These are phyloP conservation scores for Opisthocomus hoazin DNA, from an alignment of 2,113 vertebrate genomes.

Conservation along the genomic window DNA sequence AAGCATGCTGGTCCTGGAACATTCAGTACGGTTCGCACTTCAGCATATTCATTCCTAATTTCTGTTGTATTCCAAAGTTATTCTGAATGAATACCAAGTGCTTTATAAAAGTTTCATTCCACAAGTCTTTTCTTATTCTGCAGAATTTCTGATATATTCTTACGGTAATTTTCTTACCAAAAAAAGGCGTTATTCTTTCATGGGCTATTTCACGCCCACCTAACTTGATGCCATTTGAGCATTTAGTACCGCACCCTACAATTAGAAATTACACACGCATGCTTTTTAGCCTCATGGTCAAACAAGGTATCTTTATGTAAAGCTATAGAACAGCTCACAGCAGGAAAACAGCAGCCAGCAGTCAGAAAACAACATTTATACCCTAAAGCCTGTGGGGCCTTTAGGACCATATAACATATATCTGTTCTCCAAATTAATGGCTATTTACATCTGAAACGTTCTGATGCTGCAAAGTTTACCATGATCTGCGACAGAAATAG, in stretches of 20 bases:
- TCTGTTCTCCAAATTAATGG: slow-evolving; percentile 14
- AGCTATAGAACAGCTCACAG: neutral
- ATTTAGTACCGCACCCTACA: neutral
- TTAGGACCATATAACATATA: slow-evolving; percentile 30
- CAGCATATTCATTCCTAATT: neutral
- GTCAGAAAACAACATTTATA: neutral
- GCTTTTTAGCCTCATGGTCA: neutral
- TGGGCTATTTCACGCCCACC: neutral
- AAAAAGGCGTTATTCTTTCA: neutral
- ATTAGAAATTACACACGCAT: neutral
- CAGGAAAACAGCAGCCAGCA: neutral
- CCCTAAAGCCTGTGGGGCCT: slow-evolving; percentile 39
- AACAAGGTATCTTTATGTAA: slow-evolving; percentile 24
- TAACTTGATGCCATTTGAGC: neutral
- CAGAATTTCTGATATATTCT: neutral
- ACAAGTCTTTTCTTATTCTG: neutral
- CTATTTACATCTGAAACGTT: neutral
- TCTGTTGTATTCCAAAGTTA: neutral
- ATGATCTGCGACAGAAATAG: neutral
- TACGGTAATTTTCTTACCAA: neutral
- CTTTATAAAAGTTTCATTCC: neutral
- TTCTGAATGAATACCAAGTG: neutral
- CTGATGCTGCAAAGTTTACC: neutral
- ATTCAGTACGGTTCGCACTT: neutral
- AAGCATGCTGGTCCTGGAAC: neutral